Evolutionary conservation across 2,113 vertebrate species (phyloP), one percentile per base, ranked within the genome.

Genomic region (Sprattus sprattus): DNA sequence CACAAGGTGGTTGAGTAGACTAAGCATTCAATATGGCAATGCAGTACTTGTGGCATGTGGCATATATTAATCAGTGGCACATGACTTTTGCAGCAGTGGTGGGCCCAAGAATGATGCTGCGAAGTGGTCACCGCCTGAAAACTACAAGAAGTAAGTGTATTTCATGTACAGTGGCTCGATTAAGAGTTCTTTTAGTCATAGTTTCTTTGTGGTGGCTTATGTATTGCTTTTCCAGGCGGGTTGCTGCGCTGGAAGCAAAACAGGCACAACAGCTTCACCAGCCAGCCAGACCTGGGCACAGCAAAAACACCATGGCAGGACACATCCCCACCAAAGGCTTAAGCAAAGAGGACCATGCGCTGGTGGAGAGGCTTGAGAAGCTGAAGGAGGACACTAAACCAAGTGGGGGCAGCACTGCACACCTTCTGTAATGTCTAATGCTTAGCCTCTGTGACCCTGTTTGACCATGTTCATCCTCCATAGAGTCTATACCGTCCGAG

Each of bases 81-180:
- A 64, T 18, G 15, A 87, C 32, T 88, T 67, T 44, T 49, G 89
- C 92, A 93, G 8, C 89, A 99, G 98, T 91, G 93, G 95, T 0
- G 88, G 80, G 46, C 88, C 94, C 88, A 85, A 93, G 85, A 90
- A 85, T 86, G 93, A 52, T 90, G 86, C 92, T 84, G 94, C 94
- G 84, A 96, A 93, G 91, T 97, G 97, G 97, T 97, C 97, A n/a
- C 97, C 97, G 57, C 97, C 96, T 88, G 95, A 96, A 92, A 97
- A 97, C 93, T 97, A 97, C 89, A 97, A 97, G 91, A 97, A 96
- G 97, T 97, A 92, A 96, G 96, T 95, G 87, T 54, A 25, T 32
- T 28, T 84, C 4, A 49, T 32, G 3, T 32, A 49, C 32, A 39
- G 6, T 39, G 32, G 28, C 2, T 75, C n/a, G 9, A 28, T 28